Conservation (phyloP, 2,888 invertebrate genomes). For the Sipha maydis region DNA sequence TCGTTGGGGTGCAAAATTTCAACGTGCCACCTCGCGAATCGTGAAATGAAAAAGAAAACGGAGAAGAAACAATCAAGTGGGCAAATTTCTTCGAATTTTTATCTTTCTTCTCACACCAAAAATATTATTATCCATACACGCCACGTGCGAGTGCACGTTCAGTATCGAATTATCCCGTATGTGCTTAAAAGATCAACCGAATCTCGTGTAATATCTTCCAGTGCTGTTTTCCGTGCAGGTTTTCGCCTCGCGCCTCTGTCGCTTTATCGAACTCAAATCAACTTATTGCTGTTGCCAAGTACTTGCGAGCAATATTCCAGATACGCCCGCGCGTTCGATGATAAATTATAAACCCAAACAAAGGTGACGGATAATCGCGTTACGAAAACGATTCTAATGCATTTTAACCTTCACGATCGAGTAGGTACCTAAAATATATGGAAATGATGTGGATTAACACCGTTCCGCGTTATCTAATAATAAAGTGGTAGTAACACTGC, state of each 20-base stretch:
- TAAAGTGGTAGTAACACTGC: too few species aligned
- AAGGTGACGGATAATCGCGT: background rate
- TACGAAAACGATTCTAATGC: background rate
- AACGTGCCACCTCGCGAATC: too few species aligned
- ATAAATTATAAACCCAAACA: background rate
- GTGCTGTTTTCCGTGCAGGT: background rate
- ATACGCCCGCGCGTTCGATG: background rate
- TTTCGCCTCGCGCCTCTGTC: background rate
- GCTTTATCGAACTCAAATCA: background rate
- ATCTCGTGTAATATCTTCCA: background rate
- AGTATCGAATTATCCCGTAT: background rate
- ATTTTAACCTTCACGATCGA: too few species aligned
- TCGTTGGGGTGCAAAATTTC: background rate
- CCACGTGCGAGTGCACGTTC: background rate
- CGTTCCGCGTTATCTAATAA: too few species aligned
- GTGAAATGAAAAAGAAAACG: too few species aligned
- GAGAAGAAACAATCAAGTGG: background rate
- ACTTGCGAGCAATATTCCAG: background rate
- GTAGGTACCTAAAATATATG: too few species aligned
- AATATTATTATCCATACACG: background rate
- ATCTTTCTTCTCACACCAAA: background rate
- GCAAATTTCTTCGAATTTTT: background rate
- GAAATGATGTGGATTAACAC: too few species aligned
- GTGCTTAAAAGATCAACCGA: background rate
- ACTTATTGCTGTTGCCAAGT: too few species aligned